Conservation (phyloP, 2,797 vertebrate genomes). For the Sebastes oblongus region DNA sequence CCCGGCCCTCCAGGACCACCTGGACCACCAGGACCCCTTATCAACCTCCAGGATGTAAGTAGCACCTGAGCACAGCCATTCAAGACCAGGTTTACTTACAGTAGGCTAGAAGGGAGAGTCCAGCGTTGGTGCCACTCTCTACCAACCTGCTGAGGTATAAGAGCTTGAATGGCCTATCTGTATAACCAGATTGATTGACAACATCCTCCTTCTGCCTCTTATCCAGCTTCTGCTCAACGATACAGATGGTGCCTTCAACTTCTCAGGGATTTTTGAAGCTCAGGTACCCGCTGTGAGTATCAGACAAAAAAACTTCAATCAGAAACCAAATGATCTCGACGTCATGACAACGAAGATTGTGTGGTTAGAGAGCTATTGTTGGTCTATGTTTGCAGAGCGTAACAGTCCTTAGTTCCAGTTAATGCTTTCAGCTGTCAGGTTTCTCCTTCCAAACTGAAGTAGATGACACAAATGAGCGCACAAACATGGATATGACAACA, state of each 20-base stretch:
- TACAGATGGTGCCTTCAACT: slow-evolving; percentile 86
- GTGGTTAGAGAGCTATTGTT: background rate
- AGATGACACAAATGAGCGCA: background rate
- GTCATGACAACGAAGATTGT: background rate
- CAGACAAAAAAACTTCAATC: background rate
- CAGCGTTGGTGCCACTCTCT: background rate
- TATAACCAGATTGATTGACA: background rate
- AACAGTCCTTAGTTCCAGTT: background rate
- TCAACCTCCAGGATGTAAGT: slow-evolving; percentile 82
- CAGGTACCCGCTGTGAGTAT: slow-evolving; percentile 83
- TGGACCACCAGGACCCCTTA: slow-evolving; percentile 85
- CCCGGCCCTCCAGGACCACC: slow-evolving; percentile 88
- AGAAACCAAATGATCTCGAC: background rate
- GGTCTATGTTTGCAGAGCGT: background rate
- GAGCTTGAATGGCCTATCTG: background rate
- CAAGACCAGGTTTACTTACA: background rate
- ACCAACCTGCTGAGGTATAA: background rate
- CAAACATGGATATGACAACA: background rate
- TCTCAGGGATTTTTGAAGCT: slow-evolving; percentile 84
- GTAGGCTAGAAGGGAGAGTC: background rate
- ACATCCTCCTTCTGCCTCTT: slow-evolving; percentile 1
- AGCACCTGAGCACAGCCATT: background rate
- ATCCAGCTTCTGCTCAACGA: slow-evolving; percentile 87
- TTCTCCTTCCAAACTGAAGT: background rate
- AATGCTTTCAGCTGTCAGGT: background rate